Evolutionary conservation across 2,797 vertebrate species (phyloP).

Genomic region (Spinus pinus): DNA sequence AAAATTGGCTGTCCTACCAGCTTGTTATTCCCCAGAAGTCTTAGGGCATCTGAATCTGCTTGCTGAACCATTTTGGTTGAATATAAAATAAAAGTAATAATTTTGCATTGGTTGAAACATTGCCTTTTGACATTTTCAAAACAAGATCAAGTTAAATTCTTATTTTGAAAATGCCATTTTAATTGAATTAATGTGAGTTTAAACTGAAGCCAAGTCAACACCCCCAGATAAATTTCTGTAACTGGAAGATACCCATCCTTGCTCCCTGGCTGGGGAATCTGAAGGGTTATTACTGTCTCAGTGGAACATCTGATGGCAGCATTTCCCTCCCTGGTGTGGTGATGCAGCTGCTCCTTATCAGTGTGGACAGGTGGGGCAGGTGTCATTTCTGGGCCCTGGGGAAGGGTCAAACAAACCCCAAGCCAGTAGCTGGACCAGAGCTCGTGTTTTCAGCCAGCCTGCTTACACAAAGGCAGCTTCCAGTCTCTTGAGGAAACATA

Average conservation of each 20-base stretch:
- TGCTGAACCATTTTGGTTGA: background rate
- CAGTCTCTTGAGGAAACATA: rapidly evolving
- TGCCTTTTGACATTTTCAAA: background rate
- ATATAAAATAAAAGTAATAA: background rate
- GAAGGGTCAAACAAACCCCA: background rate
- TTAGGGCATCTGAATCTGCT: background rate
- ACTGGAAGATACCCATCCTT: background rate
- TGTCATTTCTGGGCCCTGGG: background rate
- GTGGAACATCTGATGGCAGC: background rate
- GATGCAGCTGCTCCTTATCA: background rate
- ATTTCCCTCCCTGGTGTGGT: background rate
- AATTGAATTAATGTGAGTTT: background rate
- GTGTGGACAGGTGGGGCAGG: background rate
- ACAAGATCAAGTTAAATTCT: background rate
- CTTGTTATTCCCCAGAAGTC: background rate
- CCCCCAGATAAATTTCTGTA: background rate
- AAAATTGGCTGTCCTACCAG: background rate
- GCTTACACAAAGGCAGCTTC: background rate
- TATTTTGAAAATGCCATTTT: background rate
- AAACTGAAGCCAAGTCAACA: background rate
- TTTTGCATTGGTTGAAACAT: background rate
- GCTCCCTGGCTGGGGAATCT: background rate
- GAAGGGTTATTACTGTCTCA: background rate
- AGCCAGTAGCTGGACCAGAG: background rate
- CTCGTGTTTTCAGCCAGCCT: background rate